These are phyloP conservation scores for Pachypeltis micranthus DNA, from an alignment of 1,140 invertebrate genomes.

Conservation along the genomic window DNA sequence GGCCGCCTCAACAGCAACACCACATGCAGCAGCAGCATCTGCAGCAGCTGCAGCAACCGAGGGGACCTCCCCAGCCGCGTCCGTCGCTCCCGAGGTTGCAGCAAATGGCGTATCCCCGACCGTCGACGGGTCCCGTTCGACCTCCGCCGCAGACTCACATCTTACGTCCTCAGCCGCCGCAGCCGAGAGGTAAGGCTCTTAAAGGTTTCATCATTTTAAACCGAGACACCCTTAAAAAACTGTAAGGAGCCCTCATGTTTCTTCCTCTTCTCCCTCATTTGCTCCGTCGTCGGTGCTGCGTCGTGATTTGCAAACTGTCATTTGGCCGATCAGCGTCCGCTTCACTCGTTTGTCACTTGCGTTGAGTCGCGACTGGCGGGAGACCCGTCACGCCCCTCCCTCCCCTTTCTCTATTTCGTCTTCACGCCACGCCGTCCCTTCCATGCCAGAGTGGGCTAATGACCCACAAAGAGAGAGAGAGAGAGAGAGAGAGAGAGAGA, in stretches of 20 bases:
- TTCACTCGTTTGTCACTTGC: too few relatives aligned
- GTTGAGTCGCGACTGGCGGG: too few relatives aligned
- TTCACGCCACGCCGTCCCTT: too few relatives aligned
- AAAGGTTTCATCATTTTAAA: neutral
- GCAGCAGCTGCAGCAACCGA: neutral
- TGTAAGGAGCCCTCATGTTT: neutral
- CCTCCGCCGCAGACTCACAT: neutral
- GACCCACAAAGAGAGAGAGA: too few relatives aligned
- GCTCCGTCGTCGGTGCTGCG: too few relatives aligned
- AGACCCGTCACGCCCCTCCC: too few relatives aligned
- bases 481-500: too few relatives aligned
- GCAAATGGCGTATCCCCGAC: slow-evolving; percentile 18
- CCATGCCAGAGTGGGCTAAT: too few relatives aligned
- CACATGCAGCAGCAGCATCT: neutral
- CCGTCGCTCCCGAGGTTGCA: slow-evolving; percentile 22
- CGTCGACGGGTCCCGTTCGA: slow-evolving; percentile 4
- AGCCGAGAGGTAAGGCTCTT: slow-evolving; percentile 7
- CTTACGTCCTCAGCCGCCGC: slow-evolving; percentile 1
- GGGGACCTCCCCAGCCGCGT: neutral
- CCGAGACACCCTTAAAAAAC: neutral
- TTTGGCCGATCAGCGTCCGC: too few relatives aligned
- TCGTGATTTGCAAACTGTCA: too few relatives aligned
- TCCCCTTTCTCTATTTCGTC: too few relatives aligned
- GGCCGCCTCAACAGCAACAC: slow-evolving; percentile 16
- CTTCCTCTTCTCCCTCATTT: neutral